Evolutionary conservation across 37 sponge, comb jelly and placozoan species (phyloP).

Genomic region (Trichoplax adhaerens): DNA sequence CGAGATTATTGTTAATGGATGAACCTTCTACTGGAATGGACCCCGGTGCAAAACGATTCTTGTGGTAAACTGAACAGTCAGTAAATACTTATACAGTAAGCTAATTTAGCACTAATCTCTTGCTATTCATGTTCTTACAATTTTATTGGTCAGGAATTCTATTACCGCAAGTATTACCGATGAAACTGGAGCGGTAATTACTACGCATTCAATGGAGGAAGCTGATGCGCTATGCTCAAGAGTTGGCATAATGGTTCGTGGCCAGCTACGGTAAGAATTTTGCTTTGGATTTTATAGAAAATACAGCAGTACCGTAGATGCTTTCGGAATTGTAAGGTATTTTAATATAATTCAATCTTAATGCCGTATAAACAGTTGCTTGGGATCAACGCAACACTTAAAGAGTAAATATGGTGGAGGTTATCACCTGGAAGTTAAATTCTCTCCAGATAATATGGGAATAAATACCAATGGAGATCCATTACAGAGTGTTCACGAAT

Average conservation of each 20-base stretch:
- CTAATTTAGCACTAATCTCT: no score
- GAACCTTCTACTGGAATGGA: slow-evolving; percentile 15
- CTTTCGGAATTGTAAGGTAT: no score
- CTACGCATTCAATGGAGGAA: slow-evolving; percentile 18
- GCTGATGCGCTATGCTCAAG: slow-evolving; percentile 15
- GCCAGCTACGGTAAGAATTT: background rate
- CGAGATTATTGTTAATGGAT: slow-evolving; percentile 2
- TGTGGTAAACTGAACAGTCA: background rate
- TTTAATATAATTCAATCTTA: no score
- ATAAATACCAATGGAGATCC: no score
- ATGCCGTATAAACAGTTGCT: no score
- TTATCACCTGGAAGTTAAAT: no score
- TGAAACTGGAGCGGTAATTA: slow-evolving; percentile 1
- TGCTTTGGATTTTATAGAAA: no score
- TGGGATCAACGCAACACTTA: no score
- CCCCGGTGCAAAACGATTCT: slow-evolving; percentile 11
- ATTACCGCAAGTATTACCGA: background rate
- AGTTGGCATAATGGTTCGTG: slow-evolving; percentile 9
- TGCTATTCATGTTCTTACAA: background rate
- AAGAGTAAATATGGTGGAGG: no score
- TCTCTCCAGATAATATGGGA: no score
- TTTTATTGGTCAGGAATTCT: background rate
- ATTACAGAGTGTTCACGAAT: slow-evolving; percentile 13
- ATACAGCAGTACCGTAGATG: no score
- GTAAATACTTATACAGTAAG: no score